Evolutionary conservation across 1,140 invertebrate genomes (phyloP).

Genomic region (Cotesia glomerata): DNA sequence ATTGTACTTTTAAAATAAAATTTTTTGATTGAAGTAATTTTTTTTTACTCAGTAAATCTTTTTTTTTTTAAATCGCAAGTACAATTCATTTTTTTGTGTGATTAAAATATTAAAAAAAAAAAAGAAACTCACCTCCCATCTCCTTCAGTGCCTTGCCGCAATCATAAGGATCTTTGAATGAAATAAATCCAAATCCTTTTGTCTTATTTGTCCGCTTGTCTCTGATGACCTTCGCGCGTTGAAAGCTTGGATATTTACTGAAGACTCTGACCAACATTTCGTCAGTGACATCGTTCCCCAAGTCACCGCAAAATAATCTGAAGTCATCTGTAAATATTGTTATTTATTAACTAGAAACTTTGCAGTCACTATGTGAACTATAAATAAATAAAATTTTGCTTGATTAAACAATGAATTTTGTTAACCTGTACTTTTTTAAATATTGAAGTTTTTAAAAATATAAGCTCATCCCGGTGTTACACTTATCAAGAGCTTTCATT

Average conservation of each 20-base stretch:
- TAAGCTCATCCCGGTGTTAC: too few relatives aligned
- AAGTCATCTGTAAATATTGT: slow-evolving; percentile 89
- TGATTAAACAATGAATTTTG: too few relatives aligned
- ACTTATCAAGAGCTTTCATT: too few relatives aligned
- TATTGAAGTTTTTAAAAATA: too few relatives aligned
- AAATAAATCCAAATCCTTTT: slow-evolving; percentile 98
- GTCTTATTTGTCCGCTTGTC: slow-evolving; percentile 98
- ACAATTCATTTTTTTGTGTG: background rate
- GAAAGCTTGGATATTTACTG: slow-evolving; percentile 93
- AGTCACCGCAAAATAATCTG: slow-evolving; percentile 97
- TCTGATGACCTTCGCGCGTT: slow-evolving; percentile 92
- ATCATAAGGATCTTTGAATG: slow-evolving; percentile 97
- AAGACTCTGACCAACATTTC: slow-evolving; percentile 93
- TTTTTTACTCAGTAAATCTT: too few relatives aligned
- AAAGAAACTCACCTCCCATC: slow-evolving; percentile 82
- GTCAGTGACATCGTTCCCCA: slow-evolving; percentile 99
- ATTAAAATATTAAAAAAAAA: slow-evolving; percentile 15
- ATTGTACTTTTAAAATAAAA: too few relatives aligned
- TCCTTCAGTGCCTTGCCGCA: slow-evolving; percentile 99
- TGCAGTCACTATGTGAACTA: too few relatives aligned
- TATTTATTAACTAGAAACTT: too few relatives aligned
- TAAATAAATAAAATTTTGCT: too few relatives aligned
- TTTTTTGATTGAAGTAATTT: too few relatives aligned
- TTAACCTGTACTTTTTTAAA: too few relatives aligned
- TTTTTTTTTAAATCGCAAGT: background rate